phyloP scores from a whole-genome alignment of 2,113 vertebrate species.

The Ophthalmolycus amberensis region DNA sequence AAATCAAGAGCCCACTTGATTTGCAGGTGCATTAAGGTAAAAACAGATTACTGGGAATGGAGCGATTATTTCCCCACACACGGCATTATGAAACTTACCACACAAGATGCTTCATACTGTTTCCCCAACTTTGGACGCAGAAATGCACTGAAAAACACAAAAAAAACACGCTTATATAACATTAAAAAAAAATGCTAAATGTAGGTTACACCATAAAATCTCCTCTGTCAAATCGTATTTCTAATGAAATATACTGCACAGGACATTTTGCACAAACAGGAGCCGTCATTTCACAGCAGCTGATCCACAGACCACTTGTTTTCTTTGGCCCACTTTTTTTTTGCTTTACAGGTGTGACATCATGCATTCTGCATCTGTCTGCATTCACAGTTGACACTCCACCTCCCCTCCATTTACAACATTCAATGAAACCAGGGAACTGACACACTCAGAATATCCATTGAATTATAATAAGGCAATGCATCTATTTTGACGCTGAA shows the following conservation, averaged over 20 bases:
- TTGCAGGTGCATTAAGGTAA: constrained; percentile 70
- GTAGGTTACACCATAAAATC: not conserved
- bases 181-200: not conserved
- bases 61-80: constrained; percentile 42
- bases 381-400: constrained; percentile 4
- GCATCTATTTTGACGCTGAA: not conserved
- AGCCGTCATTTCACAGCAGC: not conserved
- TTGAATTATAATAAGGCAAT: not conserved
- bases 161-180: constrained; percentile 1
- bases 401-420: constrained; percentile 17
- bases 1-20: constrained; percentile 58
- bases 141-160: constrained; percentile 89
- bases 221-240: not conserved
- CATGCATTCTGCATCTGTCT: constrained; percentile 27
- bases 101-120: constrained; percentile 99
- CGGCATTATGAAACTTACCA: constrained; percentile 88
- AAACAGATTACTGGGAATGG: constrained; percentile 61
- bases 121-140: constrained; percentile 98
- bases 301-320: not conserved
- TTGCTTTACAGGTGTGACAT: constrained; percentile 59
- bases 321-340: constrained; percentile 16
- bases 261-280: not conserved
- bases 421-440: not conserved
- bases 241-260: not conserved
- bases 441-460: constrained; percentile 1